Evolutionary conservation across 35 echinoderm and acorn worm species (phyloP), one percentile per base, ranked within the genome.

Genomic region (Lytechinus variegatus): DNA sequence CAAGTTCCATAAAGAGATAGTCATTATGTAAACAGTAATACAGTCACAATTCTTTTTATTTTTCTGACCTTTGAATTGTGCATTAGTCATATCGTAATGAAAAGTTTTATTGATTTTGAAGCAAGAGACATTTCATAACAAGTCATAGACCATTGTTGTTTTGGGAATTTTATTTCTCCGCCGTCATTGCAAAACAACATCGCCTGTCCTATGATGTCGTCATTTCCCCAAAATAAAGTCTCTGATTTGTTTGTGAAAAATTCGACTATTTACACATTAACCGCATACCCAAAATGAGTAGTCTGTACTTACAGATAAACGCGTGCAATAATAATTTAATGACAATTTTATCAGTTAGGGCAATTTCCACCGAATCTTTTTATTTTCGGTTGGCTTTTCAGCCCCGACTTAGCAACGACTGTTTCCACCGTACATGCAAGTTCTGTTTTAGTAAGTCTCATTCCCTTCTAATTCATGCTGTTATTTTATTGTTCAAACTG

Each of bases 231-330:
- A 54, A 90, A 90, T 90, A 90, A 24, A 79, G 7, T 52, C 33
- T 28, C 28, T 5, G 88, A 90, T 10, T 54, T 90, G 88, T 90
- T 90, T 90, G 88, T 90, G 28, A 90, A 21, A 88, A 90, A 13
- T 90, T 90, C 52, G 88, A 90, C 27, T 90, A 33, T 90, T 90
- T 90, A 90, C 88, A 7, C 27, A 33, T 6, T 52, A 90, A 28
- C 88, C 88, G 24, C 88, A 90, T 7, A 4, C 88, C 52, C n/a
- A 90, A 90, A 90, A 3, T 14, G 61, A 71, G 3, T 79, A 24
- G 66, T 79, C 66, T 79, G 1, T 24, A 79, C n/a, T 24, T 79
- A 79, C 66, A 79, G 19, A 16, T 24, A 9, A 56, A 56, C 33
- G 33, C 33, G 33, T 2, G 33, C 33, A 0, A 44, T 44, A 44